Evolutionary conservation across 2,797 vertebrate genomes (phyloP).

Genomic region (Echeneis naucrates): DNA sequence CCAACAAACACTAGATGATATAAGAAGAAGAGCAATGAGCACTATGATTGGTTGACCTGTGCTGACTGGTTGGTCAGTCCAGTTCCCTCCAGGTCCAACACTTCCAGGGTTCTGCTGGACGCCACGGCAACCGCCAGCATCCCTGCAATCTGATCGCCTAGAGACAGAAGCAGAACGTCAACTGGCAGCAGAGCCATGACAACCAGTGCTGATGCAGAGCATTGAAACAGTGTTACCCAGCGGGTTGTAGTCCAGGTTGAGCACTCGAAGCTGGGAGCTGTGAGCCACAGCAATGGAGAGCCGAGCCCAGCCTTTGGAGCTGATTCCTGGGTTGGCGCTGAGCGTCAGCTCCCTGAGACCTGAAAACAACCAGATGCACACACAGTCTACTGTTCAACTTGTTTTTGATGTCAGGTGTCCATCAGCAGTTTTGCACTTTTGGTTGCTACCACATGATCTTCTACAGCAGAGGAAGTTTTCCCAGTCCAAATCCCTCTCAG

Average conservation of each 20-base stretch:
- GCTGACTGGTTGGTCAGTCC: slow-evolving; percentile 92
- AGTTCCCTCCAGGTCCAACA: slow-evolving; percentile 95
- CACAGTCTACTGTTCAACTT: too few species aligned
- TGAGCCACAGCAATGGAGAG: slow-evolving; percentile 94
- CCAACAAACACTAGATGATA: not conserved
- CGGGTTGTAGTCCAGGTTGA: slow-evolving; percentile 97
- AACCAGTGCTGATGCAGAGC: too few species aligned
- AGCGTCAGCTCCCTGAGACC: slow-evolving; percentile 95
- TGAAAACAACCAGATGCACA: slow-evolving; percentile 54
- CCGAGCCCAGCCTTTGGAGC: slow-evolving; percentile 92
- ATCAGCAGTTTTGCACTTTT: too few species aligned
- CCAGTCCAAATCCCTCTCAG: too few species aligned
- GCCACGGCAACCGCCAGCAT: slow-evolving; percentile 96
- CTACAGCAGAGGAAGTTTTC: too few species aligned
- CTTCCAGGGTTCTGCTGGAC: slow-evolving; percentile 95
- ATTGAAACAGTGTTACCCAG: slow-evolving; percentile 81
- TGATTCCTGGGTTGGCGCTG: slow-evolving; percentile 94
- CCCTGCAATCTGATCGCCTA: slow-evolving; percentile 91
- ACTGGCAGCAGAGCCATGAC: not conserved
- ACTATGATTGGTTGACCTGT: slow-evolving; percentile 54
- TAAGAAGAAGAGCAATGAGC: not conserved
- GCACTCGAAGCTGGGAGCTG: slow-evolving; percentile 94
- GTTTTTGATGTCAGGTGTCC: too few species aligned
- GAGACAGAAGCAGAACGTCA: slow-evolving; percentile 26
- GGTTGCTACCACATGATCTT: too few species aligned